Base-by-base conservation (phyloP, 2,797 vertebrate genomes). In the Sebastes melanostomus region DNA sequence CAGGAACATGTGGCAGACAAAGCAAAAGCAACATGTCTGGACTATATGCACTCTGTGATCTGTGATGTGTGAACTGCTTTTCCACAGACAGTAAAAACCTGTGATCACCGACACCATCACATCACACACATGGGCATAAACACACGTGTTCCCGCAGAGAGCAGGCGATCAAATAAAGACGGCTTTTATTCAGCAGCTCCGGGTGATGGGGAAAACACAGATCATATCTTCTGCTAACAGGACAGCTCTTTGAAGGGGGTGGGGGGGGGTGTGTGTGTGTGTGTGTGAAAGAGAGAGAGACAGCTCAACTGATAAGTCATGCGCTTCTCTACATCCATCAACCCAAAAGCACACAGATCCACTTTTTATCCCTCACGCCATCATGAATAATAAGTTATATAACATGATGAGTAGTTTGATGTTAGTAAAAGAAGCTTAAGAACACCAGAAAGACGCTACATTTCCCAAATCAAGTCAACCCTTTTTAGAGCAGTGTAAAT, bases 211-310 rank as follows among this genome's bases (percentile, higher is more conserved):
- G 72, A 77, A 84, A 80, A 81, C 82, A 85, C 68, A 87, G 89
- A 94, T 90, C 77, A 34, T 87, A 92, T 92, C 86, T 91, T 83
- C 59, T 85, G 66, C 85, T 72, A 87, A 90, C 73, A 85, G 77
- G 79, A 85, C 72, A 81, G 85, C 74, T 83, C 84, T 86, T 81
- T 88, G 69, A 84, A 72, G 58, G 46, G 46, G 12, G 32, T 3
- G 25, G 3, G 61, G 32, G 25, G 25, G 3, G 56, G 38, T 32
- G 62, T 54, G 61, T 56, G 12, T 63, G 72, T 62, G 55, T 16
- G 58, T 73, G 5, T 75, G 12, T n/a, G 46, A 25, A 20, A 63
- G 24, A 22, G 54, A 42, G 72, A 75, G 50, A 83, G 74, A 67
- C 4, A 73, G 32, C 66, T 80, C 42, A 55, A 79, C 80, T 83